Percentiles rank a stretch among this genome's conserved stretches.
Evolutionary conservation across 2,113 vertebrate species (phyloP).

Genomic region (Oceanodroma tethys): DNA sequence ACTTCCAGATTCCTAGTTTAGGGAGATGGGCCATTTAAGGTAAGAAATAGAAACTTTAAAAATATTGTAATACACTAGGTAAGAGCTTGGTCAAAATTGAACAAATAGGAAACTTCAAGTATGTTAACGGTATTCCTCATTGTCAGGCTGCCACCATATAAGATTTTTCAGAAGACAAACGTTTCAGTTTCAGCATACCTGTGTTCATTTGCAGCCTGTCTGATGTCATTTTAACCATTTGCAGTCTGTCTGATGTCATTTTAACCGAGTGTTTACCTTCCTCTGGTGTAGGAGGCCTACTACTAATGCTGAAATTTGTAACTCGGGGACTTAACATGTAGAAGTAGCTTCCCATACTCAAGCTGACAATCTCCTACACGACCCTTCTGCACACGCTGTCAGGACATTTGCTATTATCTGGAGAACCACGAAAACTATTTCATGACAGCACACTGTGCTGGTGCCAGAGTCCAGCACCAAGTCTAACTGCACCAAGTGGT

Average conservation of each 20-base stretch:
- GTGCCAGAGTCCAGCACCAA: not conserved
- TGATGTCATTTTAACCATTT: not conserved
- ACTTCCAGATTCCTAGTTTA: not conserved
- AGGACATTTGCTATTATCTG: not conserved
- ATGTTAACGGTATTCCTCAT: not conserved
- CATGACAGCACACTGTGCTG: not conserved
- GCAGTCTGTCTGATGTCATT: not conserved
- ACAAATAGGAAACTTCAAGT: not conserved
- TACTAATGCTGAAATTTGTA: not conserved
- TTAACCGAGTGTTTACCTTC: not conserved
- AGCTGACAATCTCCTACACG: not conserved
- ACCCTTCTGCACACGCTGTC: accelerated
- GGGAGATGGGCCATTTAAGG: not conserved
- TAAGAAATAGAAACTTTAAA: not conserved
- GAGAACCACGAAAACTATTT: not conserved
- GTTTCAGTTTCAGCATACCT: not conserved
- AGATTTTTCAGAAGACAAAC: not conserved
- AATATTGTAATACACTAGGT: not conserved
- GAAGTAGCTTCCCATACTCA: not conserved
- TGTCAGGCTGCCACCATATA: accelerated
- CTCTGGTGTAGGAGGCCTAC: not conserved
- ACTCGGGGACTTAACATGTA: accelerated
- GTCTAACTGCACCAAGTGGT: no score
- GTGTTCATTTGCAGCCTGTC: not conserved
- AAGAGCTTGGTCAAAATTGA: not conserved